These are phyloP conservation scores for Chaenodraco wilsoni DNA, from an alignment of 2,797 vertebrate species.

Conservation along the genomic window DNA sequence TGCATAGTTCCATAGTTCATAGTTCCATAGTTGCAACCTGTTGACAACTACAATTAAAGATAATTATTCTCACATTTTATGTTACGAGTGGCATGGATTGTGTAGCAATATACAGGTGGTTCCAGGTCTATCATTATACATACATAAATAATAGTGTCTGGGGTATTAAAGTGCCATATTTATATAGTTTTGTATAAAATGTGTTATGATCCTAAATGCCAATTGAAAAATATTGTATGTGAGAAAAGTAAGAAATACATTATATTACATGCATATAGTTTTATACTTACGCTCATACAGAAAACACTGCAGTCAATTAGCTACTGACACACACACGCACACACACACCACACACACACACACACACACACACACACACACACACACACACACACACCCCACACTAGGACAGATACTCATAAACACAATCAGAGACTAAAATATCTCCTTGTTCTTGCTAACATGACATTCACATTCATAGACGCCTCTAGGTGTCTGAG, in stretches of 20 bases:
- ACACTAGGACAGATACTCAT: constrained; percentile 4
- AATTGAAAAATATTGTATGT: not conserved
- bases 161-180: not conserved
- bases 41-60: constrained; percentile 14
- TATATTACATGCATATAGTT: not conserved
- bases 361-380: not conserved
- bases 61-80: not conserved
- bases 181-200: not conserved
- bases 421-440: constrained; percentile 11
- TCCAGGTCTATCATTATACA: not conserved
- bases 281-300: not conserved
- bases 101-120: not conserved
- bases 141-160: not conserved
- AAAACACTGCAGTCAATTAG: constrained; percentile 8
- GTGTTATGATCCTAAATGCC: not conserved
- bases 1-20: no score
- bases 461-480: constrained; percentile 41
- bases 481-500: constrained; percentile 36
- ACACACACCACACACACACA: not conserved
- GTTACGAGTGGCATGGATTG: not conserved
- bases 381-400: not conserved
- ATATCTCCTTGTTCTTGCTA: constrained; percentile 32
- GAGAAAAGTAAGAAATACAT: not conserved
- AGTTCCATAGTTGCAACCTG: not conserved
- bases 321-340: not conserved